Evolutionary conservation across 2,888 invertebrate species (phyloP).

Genomic region (Urechis unicinctus): DNA sequence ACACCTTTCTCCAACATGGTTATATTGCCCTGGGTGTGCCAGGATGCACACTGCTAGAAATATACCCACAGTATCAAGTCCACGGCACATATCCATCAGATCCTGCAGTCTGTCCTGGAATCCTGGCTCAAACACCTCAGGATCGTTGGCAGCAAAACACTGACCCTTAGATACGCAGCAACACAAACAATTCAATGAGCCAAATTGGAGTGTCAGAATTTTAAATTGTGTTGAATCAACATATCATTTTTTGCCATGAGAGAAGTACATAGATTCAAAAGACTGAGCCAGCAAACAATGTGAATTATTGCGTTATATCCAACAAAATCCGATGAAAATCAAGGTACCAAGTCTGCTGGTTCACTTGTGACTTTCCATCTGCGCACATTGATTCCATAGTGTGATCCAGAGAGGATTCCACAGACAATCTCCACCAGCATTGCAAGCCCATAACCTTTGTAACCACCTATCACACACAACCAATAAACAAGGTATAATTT

Average conservation of each 20-base stretch:
- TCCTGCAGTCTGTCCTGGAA: conserved; percentile 70
- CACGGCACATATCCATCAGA: conserved; percentile 63
- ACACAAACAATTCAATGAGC: neutral
- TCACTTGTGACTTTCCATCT: conserved; percentile 65
- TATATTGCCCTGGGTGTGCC: too few species aligned
- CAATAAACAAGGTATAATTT: too few species aligned
- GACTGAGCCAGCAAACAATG: too few species aligned
- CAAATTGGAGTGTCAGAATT: neutral
- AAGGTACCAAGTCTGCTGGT: conserved; percentile 63
- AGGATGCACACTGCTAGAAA: too few species aligned
- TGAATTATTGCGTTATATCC: neutral
- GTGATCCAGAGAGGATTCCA: conserved; percentile 67
- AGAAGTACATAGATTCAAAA: too few species aligned
- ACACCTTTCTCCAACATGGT: too few species aligned
- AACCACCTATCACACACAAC: too few species aligned
- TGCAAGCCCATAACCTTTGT: conserved; percentile 82
- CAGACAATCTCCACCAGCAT: conserved; percentile 81
- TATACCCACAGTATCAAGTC: neutral
- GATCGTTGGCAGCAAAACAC: conserved; percentile 81
- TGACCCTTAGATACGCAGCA: conserved; percentile 61
- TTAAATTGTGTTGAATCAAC: too few species aligned
- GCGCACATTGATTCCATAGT: conserved; percentile 72
- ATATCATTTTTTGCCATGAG: too few species aligned
- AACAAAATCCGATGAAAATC: neutral
- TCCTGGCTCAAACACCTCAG: conserved; percentile 71